Base-by-base conservation (phyloP, 2,113 vertebrate genomes). In the Ia io region DNA sequence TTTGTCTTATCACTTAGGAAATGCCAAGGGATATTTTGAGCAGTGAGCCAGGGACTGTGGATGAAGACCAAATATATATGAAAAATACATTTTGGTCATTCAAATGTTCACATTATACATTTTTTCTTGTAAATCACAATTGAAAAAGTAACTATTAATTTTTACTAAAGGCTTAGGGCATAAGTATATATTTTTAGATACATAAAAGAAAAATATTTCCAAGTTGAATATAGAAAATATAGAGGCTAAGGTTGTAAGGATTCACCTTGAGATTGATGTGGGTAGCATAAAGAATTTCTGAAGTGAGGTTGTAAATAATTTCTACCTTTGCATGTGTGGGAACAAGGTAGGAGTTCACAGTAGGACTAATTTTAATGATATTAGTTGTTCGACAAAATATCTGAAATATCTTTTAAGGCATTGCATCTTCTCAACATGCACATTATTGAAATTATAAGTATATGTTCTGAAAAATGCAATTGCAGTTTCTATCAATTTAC, bases 291-390 rank as follows among this genome's bases (percentile, higher is more conserved):
- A 76, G 17, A 16, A 65, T 70, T 77, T 32, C 53, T 79, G 3
- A 95, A 92, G n/a, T 30, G 30, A 83, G 13, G 1, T 12, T 47
- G 5, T 67, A 44, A 84, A 88, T 90, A 90, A 70, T 61, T 70
- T 22, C 30, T 71, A 20, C 2, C 22, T 49, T 82, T 70, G 32
- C 20, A 37, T 3, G 2, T 89, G 6, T 84, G 28, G 37, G 3
- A 14, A 84, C 88, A 51, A 61, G 47, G 37, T 67, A 89, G 49
- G 20, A 83, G 40, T 93, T 96, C 89, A 89, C 83, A 80, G 32
- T 76, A 76, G 70, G 83, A 79, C 28, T 59, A 61, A 67, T 6
- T 94, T 87, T 83, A 96, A 93, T 61, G 78, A 95, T 95, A 28
- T 83, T 63, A 65, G 12, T 18, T 8, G 13, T 87, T 93, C 91